Conservation (phyloP, 2,888 invertebrate genomes). For the Hypomecis atomaria region DNA sequence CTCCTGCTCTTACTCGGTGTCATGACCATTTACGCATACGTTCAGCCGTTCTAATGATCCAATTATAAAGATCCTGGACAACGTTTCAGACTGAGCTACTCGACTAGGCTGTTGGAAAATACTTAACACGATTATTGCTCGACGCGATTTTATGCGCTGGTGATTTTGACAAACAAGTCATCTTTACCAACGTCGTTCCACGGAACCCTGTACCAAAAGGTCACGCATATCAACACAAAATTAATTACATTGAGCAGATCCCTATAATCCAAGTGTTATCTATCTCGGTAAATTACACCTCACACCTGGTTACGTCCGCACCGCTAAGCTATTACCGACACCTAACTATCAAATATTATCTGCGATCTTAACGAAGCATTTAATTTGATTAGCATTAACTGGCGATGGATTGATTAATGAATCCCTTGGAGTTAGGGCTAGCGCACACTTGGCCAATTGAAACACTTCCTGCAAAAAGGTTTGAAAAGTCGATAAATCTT, state of each 20-base stretch:
- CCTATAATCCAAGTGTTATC: conserved; percentile 21
- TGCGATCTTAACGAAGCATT: conserved; percentile 64
- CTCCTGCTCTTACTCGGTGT: no score
- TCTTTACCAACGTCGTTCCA: neutral
- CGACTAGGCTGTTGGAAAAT: no score
- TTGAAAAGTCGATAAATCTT: no score
- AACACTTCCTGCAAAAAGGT: no score
- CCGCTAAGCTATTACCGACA: conserved; percentile 33
- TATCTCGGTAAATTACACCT: conserved; percentile 25
- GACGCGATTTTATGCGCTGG: no score
- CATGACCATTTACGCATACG: no score
- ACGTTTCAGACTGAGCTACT: no score
- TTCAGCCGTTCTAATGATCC: no score
- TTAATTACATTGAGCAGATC: conserved; percentile 5
- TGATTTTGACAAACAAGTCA: no score
- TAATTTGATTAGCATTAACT: conserved; percentile 64
- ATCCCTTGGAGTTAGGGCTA: conserved; percentile 22
- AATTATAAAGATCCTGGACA: no score
- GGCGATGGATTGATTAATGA: conserved; percentile 61
- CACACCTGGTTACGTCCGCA: conserved; percentile 31
- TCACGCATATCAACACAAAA: conserved; percentile 16
- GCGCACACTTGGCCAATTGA: neutral
- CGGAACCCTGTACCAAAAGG: conserved; percentile 8
- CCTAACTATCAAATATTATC: conserved; percentile 42
- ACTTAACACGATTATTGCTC: no score